Evolutionary conservation across 2,888 invertebrate genomes (phyloP).

Genomic region (Lucinisca nassula): DNA sequence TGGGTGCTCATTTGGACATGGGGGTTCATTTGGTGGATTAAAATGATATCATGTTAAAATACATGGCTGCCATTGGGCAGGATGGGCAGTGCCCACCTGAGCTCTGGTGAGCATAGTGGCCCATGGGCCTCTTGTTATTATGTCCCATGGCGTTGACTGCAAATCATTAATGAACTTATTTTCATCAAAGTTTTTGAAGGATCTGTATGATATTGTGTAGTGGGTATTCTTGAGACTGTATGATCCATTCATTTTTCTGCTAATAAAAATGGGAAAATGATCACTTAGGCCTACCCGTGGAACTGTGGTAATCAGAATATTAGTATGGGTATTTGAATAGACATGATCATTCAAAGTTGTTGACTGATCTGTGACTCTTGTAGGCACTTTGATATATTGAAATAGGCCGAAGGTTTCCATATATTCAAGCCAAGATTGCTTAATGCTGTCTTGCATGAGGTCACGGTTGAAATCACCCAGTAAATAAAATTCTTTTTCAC

Average conservation of each 20-base stretch:
- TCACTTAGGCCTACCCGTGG: background rate
- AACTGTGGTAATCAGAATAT: too few species aligned
- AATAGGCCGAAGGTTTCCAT: background rate
- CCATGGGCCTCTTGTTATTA: too few species aligned
- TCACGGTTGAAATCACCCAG: background rate
- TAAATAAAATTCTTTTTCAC: background rate
- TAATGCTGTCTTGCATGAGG: background rate
- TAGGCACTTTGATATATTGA: background rate
- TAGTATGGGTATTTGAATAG: background rate
- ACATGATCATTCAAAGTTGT: slow-evolving; percentile 3
- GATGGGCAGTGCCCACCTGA: too few species aligned
- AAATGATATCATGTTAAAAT: too few species aligned
- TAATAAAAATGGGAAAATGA: background rate
- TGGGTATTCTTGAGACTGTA: background rate
- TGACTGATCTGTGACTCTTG: background rate
- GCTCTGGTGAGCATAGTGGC: too few species aligned
- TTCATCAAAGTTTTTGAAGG: slow-evolving; percentile 11
- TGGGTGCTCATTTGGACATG: too few species aligned
- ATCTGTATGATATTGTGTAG: background rate
- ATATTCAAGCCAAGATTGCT: background rate
- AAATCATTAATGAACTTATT: background rate
- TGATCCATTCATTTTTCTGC: background rate
- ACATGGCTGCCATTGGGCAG: too few species aligned
- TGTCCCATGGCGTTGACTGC: background rate
- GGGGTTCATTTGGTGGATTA: too few species aligned